Evolutionary conservation across 2,797 vertebrate genomes (phyloP).

Genomic region (Trematomus bernacchii): DNA sequence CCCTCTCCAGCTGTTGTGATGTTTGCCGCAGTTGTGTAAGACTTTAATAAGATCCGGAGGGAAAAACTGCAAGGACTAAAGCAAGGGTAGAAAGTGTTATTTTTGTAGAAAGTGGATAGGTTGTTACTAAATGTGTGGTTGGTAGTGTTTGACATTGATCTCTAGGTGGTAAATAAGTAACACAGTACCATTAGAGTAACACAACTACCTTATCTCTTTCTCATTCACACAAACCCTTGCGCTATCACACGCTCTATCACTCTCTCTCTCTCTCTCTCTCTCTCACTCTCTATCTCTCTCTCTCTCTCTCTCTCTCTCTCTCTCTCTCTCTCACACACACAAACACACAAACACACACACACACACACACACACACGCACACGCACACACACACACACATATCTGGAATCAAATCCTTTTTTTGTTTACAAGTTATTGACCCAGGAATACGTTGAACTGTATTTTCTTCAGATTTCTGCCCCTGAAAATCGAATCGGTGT

Average conservation of each 20-base stretch:
- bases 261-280: too few relatives aligned
- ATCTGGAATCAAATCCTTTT: too few relatives aligned
- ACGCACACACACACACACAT: too few relatives aligned
- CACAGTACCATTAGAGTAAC: too few relatives aligned
- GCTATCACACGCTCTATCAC: too few relatives aligned
- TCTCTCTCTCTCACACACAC: not conserved
- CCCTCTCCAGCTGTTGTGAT: conserved; percentile 46
- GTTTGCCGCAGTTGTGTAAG: conserved; percentile 14
- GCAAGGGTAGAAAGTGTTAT: conserved; percentile 11
- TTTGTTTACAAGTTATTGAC: too few relatives aligned
- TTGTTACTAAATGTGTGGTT: not conserved
- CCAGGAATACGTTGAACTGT: too few relatives aligned
- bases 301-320: not conserved
- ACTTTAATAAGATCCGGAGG: conserved; percentile 56
- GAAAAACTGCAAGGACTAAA: conserved; percentile 19
- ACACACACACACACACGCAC: too few relatives aligned
- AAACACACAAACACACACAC: too few relatives aligned
- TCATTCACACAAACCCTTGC: too few relatives aligned
- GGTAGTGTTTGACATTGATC: not conserved
- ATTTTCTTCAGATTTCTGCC: not conserved
- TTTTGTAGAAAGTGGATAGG: not conserved
- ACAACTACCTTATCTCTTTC: too few relatives aligned
- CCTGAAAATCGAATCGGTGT: conserved; percentile 4
- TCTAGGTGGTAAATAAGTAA: not conserved
- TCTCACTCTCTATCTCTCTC: too few relatives aligned